Evolutionary conservation across 1,140 invertebrate genomes (phyloP), one percentile per base, ranked within the genome.

Genomic region (Theocolax elegans): DNA sequence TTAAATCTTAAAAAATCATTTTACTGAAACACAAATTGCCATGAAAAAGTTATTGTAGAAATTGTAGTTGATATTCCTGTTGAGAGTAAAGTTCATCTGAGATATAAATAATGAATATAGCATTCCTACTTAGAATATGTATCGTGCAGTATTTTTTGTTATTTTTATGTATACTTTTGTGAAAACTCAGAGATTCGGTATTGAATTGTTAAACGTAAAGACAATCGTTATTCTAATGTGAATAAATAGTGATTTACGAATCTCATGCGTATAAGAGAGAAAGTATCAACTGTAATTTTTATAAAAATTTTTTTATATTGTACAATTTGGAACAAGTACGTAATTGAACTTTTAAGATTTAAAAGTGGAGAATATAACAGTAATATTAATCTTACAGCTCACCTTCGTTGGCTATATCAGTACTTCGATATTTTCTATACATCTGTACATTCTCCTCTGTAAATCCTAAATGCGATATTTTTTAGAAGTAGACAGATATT

Each of bases 381-480:
- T n/a, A n/a, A n/a, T 42, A 42, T 21, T 17, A 27, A 44, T 21
- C 7, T 21, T 31, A 12, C 17, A 64, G 25, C 42, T 48, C n/a
- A 56, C 21, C 21, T 64, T 27, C 13, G 51, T 64, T 64, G 51
- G 42, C 51, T 70, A 48, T 29, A n/a, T 19, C 12, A 64, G 53
- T 58, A 49, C 19, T 70, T 70, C 23, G 17, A 70, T 64, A 64
- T 63, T 70, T 63, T 70, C 67, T 70, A 70, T 48, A 48, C 29
- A 64, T 64, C 9, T 64, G 60, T 58, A 64, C 29, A 70, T 63
- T 70, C 38, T 62, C 21, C 60, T 64, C 21, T 62, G 49, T 54
- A 54, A 62, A 54, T 63, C 58, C 25, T 68, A 68, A n/a, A 60
- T 40, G 29, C 25, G 19, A 59, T 59, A 48, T 60, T 59, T 48